Conservation (phyloP, 2,797 vertebrate genomes). For the Pterois miles region DNA sequence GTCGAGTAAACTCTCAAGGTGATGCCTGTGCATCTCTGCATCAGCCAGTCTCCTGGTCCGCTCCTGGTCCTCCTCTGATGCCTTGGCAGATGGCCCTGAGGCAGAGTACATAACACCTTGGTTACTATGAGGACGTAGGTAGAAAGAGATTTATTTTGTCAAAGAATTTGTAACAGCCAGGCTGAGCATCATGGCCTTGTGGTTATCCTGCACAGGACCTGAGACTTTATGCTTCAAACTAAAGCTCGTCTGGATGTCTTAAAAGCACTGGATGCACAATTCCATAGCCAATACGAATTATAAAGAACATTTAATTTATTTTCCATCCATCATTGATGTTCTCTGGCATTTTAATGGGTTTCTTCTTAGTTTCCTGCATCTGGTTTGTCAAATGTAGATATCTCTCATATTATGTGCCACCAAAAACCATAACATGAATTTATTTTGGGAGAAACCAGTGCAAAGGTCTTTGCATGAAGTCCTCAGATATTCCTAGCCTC, state of each 20-base stretch:
- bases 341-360: background rate
- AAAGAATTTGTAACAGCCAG: background rate
- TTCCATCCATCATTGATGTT: background rate
- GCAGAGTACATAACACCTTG: slow-evolving; percentile 7
- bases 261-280: background rate
- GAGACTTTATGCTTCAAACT: background rate
- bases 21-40: slow-evolving; percentile 97
- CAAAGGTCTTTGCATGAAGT: background rate
- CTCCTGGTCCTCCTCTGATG: slow-evolving; percentile 96
- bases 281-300: background rate
- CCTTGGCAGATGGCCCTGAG: slow-evolving; percentile 91
- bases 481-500: background rate
- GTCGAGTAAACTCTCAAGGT: slow-evolving; percentile 95
- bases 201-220: background rate
- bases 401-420: background rate
- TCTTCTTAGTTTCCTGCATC: background rate
- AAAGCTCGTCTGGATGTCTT: background rate
- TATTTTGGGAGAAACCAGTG: background rate
- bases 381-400: background rate
- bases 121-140: background rate
- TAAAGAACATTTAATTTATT: background rate
- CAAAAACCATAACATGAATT: background rate
- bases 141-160: background rate
- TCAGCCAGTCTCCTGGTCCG: slow-evolving; percentile 95
- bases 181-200: background rate